These are phyloP conservation scores for Acestrorhynchus altus DNA, from an alignment of 2,797 vertebrate species.

Conservation along the genomic window DNA sequence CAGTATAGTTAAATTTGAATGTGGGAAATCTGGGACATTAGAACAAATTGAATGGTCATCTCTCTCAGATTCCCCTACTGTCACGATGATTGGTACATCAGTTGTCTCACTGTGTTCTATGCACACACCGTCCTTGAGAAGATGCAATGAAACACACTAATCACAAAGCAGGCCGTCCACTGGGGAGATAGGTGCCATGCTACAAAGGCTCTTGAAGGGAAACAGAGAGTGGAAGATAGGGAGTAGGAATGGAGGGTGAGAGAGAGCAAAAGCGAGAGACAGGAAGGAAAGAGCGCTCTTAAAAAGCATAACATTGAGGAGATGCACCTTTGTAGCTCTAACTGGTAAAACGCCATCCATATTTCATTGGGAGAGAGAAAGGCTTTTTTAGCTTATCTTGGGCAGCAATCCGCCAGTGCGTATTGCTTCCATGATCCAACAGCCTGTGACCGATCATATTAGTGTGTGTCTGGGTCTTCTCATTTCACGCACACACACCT, in stretches of 20 bases:
- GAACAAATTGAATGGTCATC: too few relatives aligned
- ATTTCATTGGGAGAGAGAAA: slow-evolving; percentile 72
- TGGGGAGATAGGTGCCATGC: slow-evolving; percentile 34
- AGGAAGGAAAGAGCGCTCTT: slow-evolving; percentile 48
- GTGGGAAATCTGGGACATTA: too few relatives aligned
- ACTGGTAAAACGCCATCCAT: slow-evolving; percentile 62
- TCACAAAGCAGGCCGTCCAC: slow-evolving; percentile 25
- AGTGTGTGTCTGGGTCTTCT: slow-evolving; percentile 67
- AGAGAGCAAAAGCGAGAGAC: slow-evolving; percentile 19
- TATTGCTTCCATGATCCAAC: slow-evolving; percentile 63
- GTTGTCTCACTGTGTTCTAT: background rate
- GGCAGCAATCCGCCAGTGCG: slow-evolving; percentile 60
- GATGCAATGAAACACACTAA: slow-evolving; percentile 22
- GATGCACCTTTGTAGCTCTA: slow-evolving; percentile 65
- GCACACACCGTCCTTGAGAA: background rate
- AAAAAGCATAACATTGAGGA: slow-evolving; percentile 63
- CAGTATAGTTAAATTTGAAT: too few relatives aligned
- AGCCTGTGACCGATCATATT: slow-evolving; percentile 74
- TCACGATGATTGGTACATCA: too few relatives aligned
- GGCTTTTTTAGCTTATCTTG: slow-evolving; percentile 69
- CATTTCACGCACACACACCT: slow-evolving; percentile 65
- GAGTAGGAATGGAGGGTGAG: slow-evolving; percentile 24
- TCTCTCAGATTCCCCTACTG: too few relatives aligned
- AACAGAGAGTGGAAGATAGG: slow-evolving; percentile 20
- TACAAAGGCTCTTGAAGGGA: slow-evolving; percentile 39